Evolutionary conservation across 2,888 invertebrate species (phyloP).

Genomic region (Caprella mutica): DNA sequence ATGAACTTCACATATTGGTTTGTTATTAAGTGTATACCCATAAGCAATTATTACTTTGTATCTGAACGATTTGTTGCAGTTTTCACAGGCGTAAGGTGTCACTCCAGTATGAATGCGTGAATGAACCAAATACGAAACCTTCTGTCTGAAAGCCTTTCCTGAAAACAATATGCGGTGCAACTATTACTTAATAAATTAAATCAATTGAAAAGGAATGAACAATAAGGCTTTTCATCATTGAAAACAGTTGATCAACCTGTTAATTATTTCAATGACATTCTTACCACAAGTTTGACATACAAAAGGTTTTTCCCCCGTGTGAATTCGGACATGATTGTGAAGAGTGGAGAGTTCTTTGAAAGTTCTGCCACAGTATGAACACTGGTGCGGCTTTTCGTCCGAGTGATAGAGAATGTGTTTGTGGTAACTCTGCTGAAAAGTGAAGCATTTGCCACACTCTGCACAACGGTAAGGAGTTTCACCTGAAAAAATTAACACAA

Average conservation of each 20-base stretch:
- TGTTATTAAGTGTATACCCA: neutral
- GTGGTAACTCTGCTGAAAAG: slow-evolving; percentile 80
- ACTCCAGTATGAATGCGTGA: slow-evolving; percentile 70
- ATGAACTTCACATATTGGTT: too few relatives aligned
- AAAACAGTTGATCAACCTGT: too few relatives aligned
- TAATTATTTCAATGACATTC: too few relatives aligned
- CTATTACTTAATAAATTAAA: too few relatives aligned
- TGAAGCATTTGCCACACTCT: slow-evolving; percentile 71
- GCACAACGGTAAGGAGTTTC: slow-evolving; percentile 76
- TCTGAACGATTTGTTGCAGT: slow-evolving; percentile 66
- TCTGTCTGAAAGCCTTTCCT: slow-evolving; percentile 76
- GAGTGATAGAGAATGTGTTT: slow-evolving; percentile 77
- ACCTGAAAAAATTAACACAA: slow-evolving; percentile 52
- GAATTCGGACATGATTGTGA: slow-evolving; percentile 72
- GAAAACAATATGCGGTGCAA: slow-evolving; percentile 6
- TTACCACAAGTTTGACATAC: slow-evolving; percentile 76
- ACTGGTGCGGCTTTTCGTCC: slow-evolving; percentile 68
- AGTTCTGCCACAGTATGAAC: slow-evolving; percentile 63
- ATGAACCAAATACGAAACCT: slow-evolving; percentile 74
- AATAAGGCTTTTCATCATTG: too few relatives aligned
- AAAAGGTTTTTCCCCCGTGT: slow-evolving; percentile 74
- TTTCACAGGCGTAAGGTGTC: slow-evolving; percentile 72
- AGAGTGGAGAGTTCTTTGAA: slow-evolving; percentile 77
- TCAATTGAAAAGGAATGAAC: too few relatives aligned
- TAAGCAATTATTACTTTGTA: slow-evolving; percentile 53